Base-by-base conservation (phyloP, 1,140 invertebrate species). In the Akabosia matsudoensis region DNA sequence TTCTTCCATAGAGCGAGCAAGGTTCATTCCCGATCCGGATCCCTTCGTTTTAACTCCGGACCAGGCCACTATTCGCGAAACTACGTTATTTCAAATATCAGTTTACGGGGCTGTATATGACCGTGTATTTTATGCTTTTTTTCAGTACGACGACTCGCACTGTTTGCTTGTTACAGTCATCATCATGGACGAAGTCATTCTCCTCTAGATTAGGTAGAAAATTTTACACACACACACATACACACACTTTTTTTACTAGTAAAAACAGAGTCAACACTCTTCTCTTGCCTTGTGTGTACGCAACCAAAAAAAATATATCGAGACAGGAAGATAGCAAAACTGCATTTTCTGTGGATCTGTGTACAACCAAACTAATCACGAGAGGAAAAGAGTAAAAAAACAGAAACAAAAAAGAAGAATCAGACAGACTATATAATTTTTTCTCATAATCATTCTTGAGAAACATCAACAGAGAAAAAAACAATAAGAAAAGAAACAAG, bases 131-230 rank as follows among this genome's bases (percentile, higher is more conserved):
- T 67, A 31, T 67, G 61, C 31, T 28, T 30, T 30, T 67, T 30
- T 67, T 30, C 24, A 24, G 61, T 28, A 67, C 30, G 24, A 67
- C 61, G 61, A 30, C 26, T 67, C 61, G 31, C 28, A 16, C 30
- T 67, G 3, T 18, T 45, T n/a, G n/a, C 7, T 45, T 45, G 18
- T 45, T 45, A 45, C 37, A 45, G 18, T 28, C 4, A 67, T 7
- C 7, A 22, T 67, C 61, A 67, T 67, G 61, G 61, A 67, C 61
- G 61, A 67, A 67, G 26, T n/a, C 26, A 67, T 30, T 67, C 30
- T 67, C 31, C 61, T 24, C 28, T 3, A 67, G 31, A 67, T 7
- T 67, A 67, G 61, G 61, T 67, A 67, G 7, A 30, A 14, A 24
- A 16, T 4, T 22, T 24, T 61, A n/a, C 54, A 24, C 54, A 61